Conservation (phyloP, 2,888 invertebrate species). For the Pristionchus entomophagus region DNA sequence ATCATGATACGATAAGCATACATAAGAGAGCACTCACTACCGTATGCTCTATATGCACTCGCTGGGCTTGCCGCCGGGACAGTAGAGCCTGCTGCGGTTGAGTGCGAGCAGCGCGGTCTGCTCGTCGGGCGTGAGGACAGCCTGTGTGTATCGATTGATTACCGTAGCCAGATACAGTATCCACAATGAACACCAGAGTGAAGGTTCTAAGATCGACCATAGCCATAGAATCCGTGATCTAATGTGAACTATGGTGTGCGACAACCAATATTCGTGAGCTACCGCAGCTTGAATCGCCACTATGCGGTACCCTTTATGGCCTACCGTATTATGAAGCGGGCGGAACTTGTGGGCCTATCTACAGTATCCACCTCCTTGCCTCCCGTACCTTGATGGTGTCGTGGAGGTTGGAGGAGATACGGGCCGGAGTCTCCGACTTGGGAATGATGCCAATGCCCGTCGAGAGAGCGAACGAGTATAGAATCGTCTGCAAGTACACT, state of each 20-base stretch:
- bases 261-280: too few relatives aligned
- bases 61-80: slow-evolving; percentile 55
- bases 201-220: too few relatives aligned
- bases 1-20: too few relatives aligned
- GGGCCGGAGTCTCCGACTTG: slow-evolving; percentile 58
- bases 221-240: too few relatives aligned
- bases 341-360: too few relatives aligned
- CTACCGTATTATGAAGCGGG: neutral
- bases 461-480: slow-evolving; percentile 61
- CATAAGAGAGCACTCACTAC: too few relatives aligned
- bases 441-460: slow-evolving; percentile 61
- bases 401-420: slow-evolving; percentile 44
- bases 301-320: neutral
- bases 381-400: slow-evolving; percentile 43
- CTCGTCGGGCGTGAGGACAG: slow-evolving; percentile 54
- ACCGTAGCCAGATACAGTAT: neutral
- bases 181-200: neutral
- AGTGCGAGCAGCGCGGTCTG: slow-evolving; percentile 51
- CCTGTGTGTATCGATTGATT: slow-evolving; percentile 17
- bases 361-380: too few relatives aligned
- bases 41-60: slow-evolving; percentile 54
- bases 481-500: slow-evolving; percentile 52
- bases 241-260: too few relatives aligned
- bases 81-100: slow-evolving; percentile 54
- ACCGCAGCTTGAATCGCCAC: too few relatives aligned